Evolutionary conservation across 2,797 vertebrate genomes (phyloP).

Genomic region (Xiphophorus birchmanni): DNA sequence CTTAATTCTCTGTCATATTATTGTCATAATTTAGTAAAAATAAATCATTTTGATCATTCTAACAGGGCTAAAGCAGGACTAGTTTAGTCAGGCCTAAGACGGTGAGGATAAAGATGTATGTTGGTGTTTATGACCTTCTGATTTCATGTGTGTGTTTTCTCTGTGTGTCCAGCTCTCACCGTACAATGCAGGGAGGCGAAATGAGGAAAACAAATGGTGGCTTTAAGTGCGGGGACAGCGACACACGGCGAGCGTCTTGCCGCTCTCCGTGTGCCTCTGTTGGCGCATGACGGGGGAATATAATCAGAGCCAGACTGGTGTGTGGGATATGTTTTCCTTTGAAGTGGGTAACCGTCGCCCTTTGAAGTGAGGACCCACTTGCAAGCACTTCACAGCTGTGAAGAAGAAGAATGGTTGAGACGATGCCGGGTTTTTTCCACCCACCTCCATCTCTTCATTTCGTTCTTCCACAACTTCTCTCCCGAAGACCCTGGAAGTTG

Average conservation of each 20-base stretch:
- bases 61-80: neutral
- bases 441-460: neutral
- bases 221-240: neutral
- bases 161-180: neutral
- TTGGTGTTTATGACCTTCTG: neutral
- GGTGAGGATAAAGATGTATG: neutral
- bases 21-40: neutral
- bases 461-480: neutral
- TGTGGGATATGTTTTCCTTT: neutral
- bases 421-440: neutral
- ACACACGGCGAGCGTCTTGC: neutral
- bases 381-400: conserved; percentile 1
- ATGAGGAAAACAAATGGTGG: neutral
- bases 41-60: no score
- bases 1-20: neutral
- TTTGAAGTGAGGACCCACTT: conserved; percentile 13
- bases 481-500: neutral
- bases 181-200: neutral
- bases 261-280: neutral
- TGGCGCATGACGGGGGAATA: neutral
- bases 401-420: neutral
- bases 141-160: neutral
- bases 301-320: neutral
- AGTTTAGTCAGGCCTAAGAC: neutral
- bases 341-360: neutral